Conservation (phyloP, 2,113 vertebrate genomes). For the Mastomys natalensis region DNA sequence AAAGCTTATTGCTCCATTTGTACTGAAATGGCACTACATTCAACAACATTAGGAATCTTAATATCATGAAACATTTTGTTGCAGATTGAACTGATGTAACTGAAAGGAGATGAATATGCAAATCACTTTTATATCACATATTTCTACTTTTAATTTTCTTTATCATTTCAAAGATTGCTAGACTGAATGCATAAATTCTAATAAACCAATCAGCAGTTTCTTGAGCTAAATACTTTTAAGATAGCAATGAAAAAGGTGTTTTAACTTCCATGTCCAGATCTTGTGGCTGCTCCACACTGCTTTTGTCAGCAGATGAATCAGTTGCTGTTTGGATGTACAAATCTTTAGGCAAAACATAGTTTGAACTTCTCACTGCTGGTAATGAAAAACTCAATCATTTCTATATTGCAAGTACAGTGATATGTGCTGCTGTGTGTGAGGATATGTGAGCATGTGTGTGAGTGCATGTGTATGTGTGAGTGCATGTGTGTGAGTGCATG, state of each 20-base stretch:
- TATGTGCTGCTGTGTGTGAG: background rate
- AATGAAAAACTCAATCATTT: background rate
- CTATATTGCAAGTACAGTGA: background rate
- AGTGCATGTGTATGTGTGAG: background rate
- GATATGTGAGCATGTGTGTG: background rate
- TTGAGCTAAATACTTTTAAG: slow-evolving; percentile 11
- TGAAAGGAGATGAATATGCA: background rate
- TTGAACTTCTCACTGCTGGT: slow-evolving; percentile 5
- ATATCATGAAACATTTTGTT: background rate
- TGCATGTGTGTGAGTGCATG: background rate
- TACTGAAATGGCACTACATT: background rate
- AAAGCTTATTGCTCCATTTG: background rate
- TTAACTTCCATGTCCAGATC: background rate
- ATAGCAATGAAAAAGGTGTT: background rate
- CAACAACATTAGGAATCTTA: background rate
- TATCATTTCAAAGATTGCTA: background rate
- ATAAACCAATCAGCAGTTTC: slow-evolving; percentile 52
- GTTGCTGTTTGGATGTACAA: background rate
- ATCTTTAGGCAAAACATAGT: background rate
- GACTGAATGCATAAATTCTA: slow-evolving; percentile 50
- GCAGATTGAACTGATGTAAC: background rate
- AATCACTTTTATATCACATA: background rate
- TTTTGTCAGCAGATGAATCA: background rate
- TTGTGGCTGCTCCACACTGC: background rate
- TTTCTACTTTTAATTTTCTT: slow-evolving; percentile 6